Base-by-base conservation (phyloP, 2,113 vertebrate genomes). In the Ptilonorhynchus violaceus region DNA sequence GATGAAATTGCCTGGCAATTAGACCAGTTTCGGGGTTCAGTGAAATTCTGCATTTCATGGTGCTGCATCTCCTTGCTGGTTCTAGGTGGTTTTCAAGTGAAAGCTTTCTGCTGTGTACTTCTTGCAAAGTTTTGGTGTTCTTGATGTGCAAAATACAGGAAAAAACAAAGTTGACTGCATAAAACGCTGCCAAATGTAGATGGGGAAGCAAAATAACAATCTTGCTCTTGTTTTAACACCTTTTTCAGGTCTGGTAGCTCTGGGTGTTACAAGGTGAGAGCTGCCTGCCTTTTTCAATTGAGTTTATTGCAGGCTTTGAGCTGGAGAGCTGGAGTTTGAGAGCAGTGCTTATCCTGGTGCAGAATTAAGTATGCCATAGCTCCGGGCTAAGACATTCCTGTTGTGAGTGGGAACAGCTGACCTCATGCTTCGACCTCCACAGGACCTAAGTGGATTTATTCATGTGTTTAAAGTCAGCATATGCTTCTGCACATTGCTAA, bases 401-500 rank as follows among this genome's bases (percentile, higher is more conserved):
- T 4, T 75, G 60, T 68, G 90, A 81, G 25, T 49, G 47, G 73
- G 79, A 95, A 75, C 85, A 81, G 91, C 83, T 93, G 90, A 93
- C 76, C 76, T 94, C 92, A 20, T 30, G 41, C 76, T 80, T 83
- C 75, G 88, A 95, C 93, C 91, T 93, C 60, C 37, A 22, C 60
- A 28, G 69, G 72, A 85, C 46, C 52, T 89, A 88, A 84, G 91
- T 89, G 79, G 95, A 93, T 96, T 88, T 92, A 75, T 78, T 89
- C 23, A 10, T 62, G 53, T 72, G n/a, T 95, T 96, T 82, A 72
- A 82, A 93, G 79, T 84, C 66, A 89, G 92, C 70, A 77, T 89
- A 69, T 83, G 70, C 72, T 92, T 94, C 68, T 85, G 67, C 50
- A 44, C 64, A 35, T 64, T 74, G 44, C 90, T 93, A 90, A 92